Base-by-base conservation (phyloP, 1,140 invertebrate species). In the Nasonia giraulti region DNA sequence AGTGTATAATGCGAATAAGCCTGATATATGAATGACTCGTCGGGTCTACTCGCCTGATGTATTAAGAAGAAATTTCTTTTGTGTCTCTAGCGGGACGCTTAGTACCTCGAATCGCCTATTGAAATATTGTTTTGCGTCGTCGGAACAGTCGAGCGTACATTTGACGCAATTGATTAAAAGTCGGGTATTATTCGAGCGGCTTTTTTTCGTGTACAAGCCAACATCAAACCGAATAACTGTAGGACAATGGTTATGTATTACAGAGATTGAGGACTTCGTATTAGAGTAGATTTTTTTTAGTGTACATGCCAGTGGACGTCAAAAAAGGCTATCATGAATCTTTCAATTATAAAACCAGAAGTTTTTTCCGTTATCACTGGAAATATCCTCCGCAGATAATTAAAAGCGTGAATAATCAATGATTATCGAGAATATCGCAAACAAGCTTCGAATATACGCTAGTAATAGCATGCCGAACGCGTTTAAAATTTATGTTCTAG, bases 401-500 rank as follows among this genome's bases (percentile, higher is more conserved):
- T 74, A 40, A 40, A 2, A 40, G 73, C 17, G 17, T 40, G 73
- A 74, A 74, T 74, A 74, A 74, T 40, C 33, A 74, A 74, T 37
- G 73, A 40, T 71, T 40, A 74, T 74, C 31, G 4, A 14, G 73
- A 71, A 71, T 71, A 33, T 62, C 17, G 17, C 20, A n/a, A 62
- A 62, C 55, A 62, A 62, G 55, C 17, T 62, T 62, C 20, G 20
- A n/a, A n/a, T 62, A 7, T 8, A 44, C 4, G 17, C 55, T n/a
- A 62, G 55, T 62, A n/a, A 7, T 20, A n/a, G 17, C n/a, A n/a
- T 62, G 55, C 17, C 4, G n/a, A 20, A 2, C 4, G 2, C 6
- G 7, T 71, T 71, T 71, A 12, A 71, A 69, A 69, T 69, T n/a
- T 2, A 69, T 7, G 27, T 69, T 23, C 40, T 44, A 44, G 50